Base-by-base conservation (phyloP, 2,888 invertebrate genomes). In the Molanna angustata region DNA sequence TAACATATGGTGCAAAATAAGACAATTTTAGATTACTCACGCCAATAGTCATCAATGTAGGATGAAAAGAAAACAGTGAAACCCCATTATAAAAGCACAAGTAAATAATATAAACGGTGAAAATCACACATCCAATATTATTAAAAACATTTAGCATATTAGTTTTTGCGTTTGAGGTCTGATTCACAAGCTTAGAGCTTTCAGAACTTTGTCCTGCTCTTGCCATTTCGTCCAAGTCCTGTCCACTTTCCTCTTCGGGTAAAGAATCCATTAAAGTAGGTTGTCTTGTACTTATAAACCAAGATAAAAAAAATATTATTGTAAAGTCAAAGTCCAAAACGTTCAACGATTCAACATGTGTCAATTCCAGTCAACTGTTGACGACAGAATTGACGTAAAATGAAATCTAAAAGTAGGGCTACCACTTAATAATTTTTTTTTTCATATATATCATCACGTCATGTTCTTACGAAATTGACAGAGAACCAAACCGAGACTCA, bases 41-140 rank as follows among this genome's bases (percentile, higher is more conserved):
- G 64, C 76, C 77, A 17, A 75, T 54, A 32, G 73, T 64, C 76
- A 77, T 76, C 17, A 75, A 62, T 48, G 65, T 70, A 14, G 77
- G 77, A 64, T 77, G 77, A 63, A 76, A 76, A 11, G 77, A 70
- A 63, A 77, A 77, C 39, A 77, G 63, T 3, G 33, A 35, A n/a
- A 44, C 42, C 4, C 55, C 55, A 16, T 51, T 40, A 13, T 20
- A 32, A 32, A 55, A 55, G 44, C 47, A 43, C 31, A 51, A 44
- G 42, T 55, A 55, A 47, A 43, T 14, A 11, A 55, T 48, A 31
- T 50, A 55, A n/a, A 31, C 17, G 3, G 50, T 44, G 31, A 51
- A 48, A 33, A 48, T 19, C 11, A 46, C n/a, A 17, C 48, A 48
- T 13, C 14, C 22, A 32, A 47, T 17, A 43, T 51, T 55, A 19